phyloP scores from a whole-genome alignment of 1,140 invertebrate genomes.

The Oryctes rhinoceros region DNA sequence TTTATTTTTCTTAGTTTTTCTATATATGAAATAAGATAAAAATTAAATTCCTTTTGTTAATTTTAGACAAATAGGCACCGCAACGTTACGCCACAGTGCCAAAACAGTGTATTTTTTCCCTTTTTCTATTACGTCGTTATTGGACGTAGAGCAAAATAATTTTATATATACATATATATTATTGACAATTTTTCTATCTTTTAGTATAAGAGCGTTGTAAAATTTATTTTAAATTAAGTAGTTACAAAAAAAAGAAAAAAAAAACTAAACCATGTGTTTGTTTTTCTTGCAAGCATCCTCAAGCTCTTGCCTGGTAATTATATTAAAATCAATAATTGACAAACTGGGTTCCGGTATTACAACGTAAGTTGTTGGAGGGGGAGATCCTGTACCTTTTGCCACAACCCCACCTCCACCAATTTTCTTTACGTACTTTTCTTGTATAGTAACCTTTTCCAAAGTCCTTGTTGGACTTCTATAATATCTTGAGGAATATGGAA shows the following conservation, averaged over 20 bases:
- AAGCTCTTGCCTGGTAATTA: slow-evolving; percentile 65
- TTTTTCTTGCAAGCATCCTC: slow-evolving; percentile 38
- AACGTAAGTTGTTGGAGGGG: slow-evolving; percentile 54
- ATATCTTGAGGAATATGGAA: slow-evolving; percentile 50
- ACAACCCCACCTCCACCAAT: slow-evolving; percentile 12
- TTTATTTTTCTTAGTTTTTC: too few relatives aligned
- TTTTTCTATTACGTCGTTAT: too few relatives aligned
- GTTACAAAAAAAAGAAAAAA: too few relatives aligned
- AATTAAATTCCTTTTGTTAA: too few relatives aligned
- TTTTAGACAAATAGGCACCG: too few relatives aligned
- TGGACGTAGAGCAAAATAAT: too few relatives aligned
- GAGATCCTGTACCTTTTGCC: slow-evolving; percentile 50
- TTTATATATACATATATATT: too few relatives aligned
- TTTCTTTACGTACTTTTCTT: slow-evolving; percentile 42
- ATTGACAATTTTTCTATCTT: too few relatives aligned
- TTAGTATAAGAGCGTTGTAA: too few relatives aligned
- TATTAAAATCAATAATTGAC: slow-evolving; percentile 78
- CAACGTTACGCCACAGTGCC: background rate
- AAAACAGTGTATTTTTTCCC: too few relatives aligned
- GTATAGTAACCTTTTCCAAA: slow-evolving; percentile 47
- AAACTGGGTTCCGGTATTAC: slow-evolving; percentile 68
- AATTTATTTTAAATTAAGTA: too few relatives aligned
- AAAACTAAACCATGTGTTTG: slow-evolving; percentile 20
- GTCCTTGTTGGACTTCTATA: slow-evolving; percentile 46
- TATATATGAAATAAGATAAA: too few relatives aligned